phyloP scores from a whole-genome alignment of 2,113 vertebrate genomes.

The Mirounga angustirostris region DNA sequence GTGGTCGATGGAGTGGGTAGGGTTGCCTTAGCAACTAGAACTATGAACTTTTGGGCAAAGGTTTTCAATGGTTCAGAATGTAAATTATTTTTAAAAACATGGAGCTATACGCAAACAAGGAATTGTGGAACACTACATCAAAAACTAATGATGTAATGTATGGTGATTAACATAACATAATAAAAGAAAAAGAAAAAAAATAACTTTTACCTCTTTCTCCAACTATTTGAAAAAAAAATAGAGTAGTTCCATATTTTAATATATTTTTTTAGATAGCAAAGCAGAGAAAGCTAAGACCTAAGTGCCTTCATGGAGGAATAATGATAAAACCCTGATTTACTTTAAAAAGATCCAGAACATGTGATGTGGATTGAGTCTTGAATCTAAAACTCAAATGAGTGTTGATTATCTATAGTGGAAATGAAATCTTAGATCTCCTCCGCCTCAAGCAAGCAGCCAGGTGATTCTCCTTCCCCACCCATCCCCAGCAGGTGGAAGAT shows the following conservation, averaged over 20 bases:
- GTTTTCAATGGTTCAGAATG: slow-evolving; percentile 44
- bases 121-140: too few species aligned
- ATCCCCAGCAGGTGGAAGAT: not conserved
- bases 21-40: slow-evolving; percentile 60
- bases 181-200: not conserved
- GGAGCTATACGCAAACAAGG: too few species aligned
- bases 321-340: not conserved
- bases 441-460: not conserved
- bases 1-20: not conserved
- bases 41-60: not conserved
- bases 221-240: not conserved
- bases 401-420: not conserved
- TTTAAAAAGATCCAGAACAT: not conserved
- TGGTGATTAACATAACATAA: too few species aligned
- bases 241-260: not conserved
- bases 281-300: not conserved
- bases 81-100: slow-evolving; percentile 46
- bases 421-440: not conserved
- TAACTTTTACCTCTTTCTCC: not conserved
- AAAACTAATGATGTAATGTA: too few species aligned
- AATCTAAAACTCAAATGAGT: not conserved
- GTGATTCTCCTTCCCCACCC: not conserved
- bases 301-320: not conserved
- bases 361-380: not conserved
- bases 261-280: not conserved